A percentile compares a stretch with the other conserved stretches of the same genome.
These are phyloP conservation scores for Pachyuromys duprasi DNA, from an alignment of 2,797 vertebrate species.

Conservation along the genomic window DNA sequence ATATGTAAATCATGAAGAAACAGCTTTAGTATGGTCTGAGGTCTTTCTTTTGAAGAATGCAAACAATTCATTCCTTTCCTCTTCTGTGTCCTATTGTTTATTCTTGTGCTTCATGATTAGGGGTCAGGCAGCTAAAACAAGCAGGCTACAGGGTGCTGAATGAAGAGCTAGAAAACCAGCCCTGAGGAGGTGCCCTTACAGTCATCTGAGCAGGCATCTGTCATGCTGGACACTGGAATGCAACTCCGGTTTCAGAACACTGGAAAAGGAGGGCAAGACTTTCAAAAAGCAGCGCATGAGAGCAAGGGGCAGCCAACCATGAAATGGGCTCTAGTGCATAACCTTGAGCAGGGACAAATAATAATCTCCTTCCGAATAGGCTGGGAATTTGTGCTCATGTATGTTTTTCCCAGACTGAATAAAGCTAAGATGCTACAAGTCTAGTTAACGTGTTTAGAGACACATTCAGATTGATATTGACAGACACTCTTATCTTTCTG, in stretches of 20 bases:
- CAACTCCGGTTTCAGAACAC: background rate
- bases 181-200: background rate
- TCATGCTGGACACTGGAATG: rapidly evolving
- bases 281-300: background rate
- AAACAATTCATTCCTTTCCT: background rate
- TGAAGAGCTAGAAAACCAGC: background rate
- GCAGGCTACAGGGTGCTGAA: background rate
- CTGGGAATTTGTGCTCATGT: background rate
- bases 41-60: background rate
- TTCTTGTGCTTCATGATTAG: background rate
- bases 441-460: background rate
- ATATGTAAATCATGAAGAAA: background rate
- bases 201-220: background rate
- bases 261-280: background rate
- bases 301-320: background rate
- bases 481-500: background rate
- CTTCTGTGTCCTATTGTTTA: background rate
- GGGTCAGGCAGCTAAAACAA: background rate
- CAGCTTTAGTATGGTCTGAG: background rate
- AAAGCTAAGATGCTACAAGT: background rate
- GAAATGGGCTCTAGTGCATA: background rate
- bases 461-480: background rate
- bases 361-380: background rate
- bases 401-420: background rate
- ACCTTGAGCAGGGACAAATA: conserved; percentile 40